A percentile compares a stretch with the other conserved stretches of the same genome.
phyloP scores from a whole-genome alignment of 2,113 vertebrate genomes.

The Leucosticte australis region DNA sequence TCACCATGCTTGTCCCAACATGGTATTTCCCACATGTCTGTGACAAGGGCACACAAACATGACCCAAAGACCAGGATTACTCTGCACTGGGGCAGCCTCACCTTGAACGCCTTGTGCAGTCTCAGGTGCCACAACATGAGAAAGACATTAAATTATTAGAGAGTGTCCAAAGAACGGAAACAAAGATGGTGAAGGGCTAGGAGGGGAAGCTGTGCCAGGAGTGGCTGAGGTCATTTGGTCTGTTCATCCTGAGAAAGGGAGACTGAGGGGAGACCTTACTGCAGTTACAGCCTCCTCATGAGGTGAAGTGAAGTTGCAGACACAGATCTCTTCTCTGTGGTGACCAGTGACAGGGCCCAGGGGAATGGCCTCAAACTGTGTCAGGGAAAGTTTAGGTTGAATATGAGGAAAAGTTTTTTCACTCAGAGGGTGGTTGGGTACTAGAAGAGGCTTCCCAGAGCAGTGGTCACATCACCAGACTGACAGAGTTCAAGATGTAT shows the following conservation, averaged over 20 bases:
- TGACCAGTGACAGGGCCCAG: rapidly evolving
- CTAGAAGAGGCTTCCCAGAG: background rate
- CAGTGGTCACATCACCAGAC: background rate
- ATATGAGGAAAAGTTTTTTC: rapidly evolving
- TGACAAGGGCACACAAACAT: background rate
- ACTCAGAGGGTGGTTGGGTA: background rate
- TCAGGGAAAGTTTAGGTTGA: background rate
- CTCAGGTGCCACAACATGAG: rapidly evolving
- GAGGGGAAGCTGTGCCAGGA: background rate
- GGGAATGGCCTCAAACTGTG: background rate
- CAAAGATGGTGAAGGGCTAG: background rate
- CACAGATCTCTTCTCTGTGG: too few relatives aligned
- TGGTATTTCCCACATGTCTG: rapidly evolving
- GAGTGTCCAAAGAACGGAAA: background rate
- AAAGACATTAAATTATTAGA: background rate
- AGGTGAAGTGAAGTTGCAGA: background rate
- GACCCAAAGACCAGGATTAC: background rate
- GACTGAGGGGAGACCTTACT: background rate
- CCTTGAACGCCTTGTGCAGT: background rate
- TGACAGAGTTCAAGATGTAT: background rate
- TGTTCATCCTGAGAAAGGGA: background rate
- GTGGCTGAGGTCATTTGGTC: background rate
- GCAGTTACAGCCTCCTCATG: background rate
- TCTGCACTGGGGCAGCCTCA: background rate
- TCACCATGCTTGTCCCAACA: background rate